Base-by-base conservation (phyloP, 1,140 invertebrate species). In the Drosophila prosaltans region DNA sequence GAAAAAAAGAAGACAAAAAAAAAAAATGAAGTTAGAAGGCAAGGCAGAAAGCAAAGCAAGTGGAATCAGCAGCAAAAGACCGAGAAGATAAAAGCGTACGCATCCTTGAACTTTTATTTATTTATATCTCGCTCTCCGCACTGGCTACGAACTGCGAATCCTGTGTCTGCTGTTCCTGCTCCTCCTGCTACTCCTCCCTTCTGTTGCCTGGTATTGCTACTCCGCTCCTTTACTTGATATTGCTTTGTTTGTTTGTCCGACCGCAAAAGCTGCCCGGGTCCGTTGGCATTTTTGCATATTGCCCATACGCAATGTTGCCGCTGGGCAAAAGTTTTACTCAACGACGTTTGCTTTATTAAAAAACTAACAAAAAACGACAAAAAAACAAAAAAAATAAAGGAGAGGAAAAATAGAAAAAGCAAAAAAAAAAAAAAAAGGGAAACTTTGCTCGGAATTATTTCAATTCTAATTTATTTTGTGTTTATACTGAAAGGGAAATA, bases 41-140 rank as follows among this genome's bases (percentile, higher is more conserved):
- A 30, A 24, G 61, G 16, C 11, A 16, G 45, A 82, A 88, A 78
- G 83, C 71, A 88, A 86, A 84, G 68, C 82, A 81, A 85, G 81
- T 85, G 80, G 82, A 77, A 77, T 77, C 74, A 77, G 67, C 74
- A 61, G 74, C 74, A 78, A 78, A 78, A 78, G 75, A 78, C 75
- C 75, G 77, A 74, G 61, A 76, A 86, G 82, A 86, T 86, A 86
- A 86, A 86, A 86, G 82, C 83, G 83, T 83, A 86, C 83, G 83
- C 84, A 88, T 88, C 84, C 84, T 88, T 88, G 84, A 88, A 88
- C 86, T 88, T 88, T 89, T 89, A 89, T 86, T 88, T 89, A 89
- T 88, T 88, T 88, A 83, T 88, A 88, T 86, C 72, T 73, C 57
- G 74, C 55, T 74, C 69, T 30, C 2, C 73, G 61, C 61, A 48